Percentiles rank a stretch among this genome's conserved stretches.
Conservation (phyloP, 2,888 invertebrate genomes). For the Mesoligia furuncula region DNA sequence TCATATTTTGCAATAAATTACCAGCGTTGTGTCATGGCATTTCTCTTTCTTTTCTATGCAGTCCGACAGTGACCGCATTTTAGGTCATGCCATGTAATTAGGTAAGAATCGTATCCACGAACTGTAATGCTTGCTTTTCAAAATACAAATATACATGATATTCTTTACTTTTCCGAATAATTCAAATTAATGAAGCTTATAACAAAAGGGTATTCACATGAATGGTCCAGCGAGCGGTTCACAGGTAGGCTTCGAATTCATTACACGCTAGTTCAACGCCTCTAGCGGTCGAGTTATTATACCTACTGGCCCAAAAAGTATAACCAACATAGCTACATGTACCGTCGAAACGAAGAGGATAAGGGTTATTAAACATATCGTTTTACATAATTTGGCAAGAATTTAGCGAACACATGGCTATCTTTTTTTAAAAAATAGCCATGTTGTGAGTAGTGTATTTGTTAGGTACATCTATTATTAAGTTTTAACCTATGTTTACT, state of each 20-base stretch:
- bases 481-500: too few species aligned
- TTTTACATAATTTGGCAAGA: neutral
- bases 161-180: neutral
- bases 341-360: neutral
- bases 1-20: too few species aligned
- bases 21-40: too few species aligned
- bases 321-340: neutral
- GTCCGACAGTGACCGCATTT: too few species aligned
- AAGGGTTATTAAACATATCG: neutral
- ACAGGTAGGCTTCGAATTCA: neutral
- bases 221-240: neutral
- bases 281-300: neutral
- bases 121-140: neutral
- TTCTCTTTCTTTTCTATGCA: too few species aligned
- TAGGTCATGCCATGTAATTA: too few species aligned
- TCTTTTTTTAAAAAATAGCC: too few species aligned
- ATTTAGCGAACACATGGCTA: neutral
- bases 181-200: neutral
- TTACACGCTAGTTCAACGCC: neutral
- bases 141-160: neutral
- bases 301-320: neutral
- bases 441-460: too few species aligned
- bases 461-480: too few species aligned
- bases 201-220: constrained; percentile 6
- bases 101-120: neutral